Evolutionary conservation across 2,113 vertebrate species (phyloP).

Genomic region (Engraulis encrasicolus): DNA sequence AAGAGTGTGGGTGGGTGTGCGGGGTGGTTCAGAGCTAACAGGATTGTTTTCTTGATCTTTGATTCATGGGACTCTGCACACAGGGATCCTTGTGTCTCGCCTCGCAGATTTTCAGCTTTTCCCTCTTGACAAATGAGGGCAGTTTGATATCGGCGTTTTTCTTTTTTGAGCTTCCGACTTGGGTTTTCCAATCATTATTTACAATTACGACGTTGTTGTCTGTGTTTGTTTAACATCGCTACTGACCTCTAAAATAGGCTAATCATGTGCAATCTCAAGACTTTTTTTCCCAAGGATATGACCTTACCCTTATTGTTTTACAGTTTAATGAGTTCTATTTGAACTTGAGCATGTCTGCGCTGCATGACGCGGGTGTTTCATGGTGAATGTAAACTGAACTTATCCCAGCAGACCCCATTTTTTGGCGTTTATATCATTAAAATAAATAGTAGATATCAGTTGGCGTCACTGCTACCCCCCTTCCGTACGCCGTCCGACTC

Average conservation of each 20-base stretch:
- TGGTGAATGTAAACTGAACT: conserved; percentile 5
- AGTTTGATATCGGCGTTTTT: not conserved
- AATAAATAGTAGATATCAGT: conserved; percentile 5
- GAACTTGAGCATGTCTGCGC: not conserved
- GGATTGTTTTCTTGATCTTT: conserved; percentile 5
- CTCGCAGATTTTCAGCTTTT: not conserved
- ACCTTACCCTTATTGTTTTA: conserved; percentile 8
- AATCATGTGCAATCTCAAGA: conserved; percentile 9
- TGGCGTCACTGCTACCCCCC: not conserved
- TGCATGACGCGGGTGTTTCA: not conserved
- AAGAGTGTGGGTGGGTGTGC: not conserved
- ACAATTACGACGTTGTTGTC: not conserved
- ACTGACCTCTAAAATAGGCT: not conserved
- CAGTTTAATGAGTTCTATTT: conserved; percentile 5
- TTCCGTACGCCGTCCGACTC: conserved; percentile 17
- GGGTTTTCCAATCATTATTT: conserved; percentile 3
- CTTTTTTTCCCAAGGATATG: conserved; percentile 8
- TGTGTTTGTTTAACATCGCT: not conserved
- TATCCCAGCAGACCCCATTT: not conserved
- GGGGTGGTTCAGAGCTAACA: not conserved
- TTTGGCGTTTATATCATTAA: not conserved
- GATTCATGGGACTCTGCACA: not conserved
- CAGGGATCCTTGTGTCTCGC: not conserved
- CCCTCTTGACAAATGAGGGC: not conserved
- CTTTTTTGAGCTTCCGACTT: not conserved